Base-by-base conservation (phyloP, 2,888 invertebrate species). In the Spisula solida region DNA sequence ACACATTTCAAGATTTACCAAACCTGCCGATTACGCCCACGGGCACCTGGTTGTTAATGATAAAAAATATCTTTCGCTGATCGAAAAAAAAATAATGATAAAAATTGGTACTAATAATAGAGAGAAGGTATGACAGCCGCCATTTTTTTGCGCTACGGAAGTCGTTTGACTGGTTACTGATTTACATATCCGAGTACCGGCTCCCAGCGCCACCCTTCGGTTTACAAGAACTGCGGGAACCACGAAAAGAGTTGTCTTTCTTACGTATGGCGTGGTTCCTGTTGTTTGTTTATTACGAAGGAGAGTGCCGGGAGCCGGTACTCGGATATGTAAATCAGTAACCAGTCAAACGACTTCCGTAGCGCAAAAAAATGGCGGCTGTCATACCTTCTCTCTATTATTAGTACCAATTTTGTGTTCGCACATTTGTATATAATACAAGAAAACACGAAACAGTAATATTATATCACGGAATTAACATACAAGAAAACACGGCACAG, bases 221-320 rank as follows among this genome's bases (percentile, higher is more conserved):
- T 18, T 18, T 55, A 55, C 55, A 55, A 55, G 20, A 14, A 55
- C 55, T 55, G 20, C 55, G 20, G 55, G 55, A 55, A 55, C 55
- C 55, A 55, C 55, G 55, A 18, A 55, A 55, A 55, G 55, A 55
- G 18, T 55, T 18, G 55, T 55, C 55, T 55, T 55, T 55, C 55
- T 55, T 55, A 41, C 41, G 41, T 41, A 41, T 41, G 41, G 41
- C 41, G 41, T 41, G 41, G 41, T 41, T 41, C 41, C 41, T 41
- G 41, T 41, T 41, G 41, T 41, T 41, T 41, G 41, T 41, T 41
- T 41, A 41, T 41, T 41, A 41, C 55, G 55, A 55, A 55, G 55
- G 55, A 55, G 55, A 55, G 55, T 55, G 55, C 55, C 55, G 55
- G 55, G 55, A 55, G 55, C 55, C 55, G 55, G 55, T 55, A 55